Evolutionary conservation across 2,888 invertebrate species (phyloP), one percentile per base, ranked within the genome.

Genomic region (Aelia acuminata): DNA sequence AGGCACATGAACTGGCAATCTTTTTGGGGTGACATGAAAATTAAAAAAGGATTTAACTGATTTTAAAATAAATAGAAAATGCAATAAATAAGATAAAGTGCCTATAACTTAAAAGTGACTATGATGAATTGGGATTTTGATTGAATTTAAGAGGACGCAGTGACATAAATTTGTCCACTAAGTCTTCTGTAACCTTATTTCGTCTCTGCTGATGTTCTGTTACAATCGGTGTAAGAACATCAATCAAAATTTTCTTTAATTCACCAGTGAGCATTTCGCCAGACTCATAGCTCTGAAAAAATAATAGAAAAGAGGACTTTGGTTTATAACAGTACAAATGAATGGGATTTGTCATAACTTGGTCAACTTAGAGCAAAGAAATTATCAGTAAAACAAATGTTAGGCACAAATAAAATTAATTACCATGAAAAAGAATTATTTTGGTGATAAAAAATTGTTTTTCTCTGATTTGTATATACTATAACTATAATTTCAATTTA

Each of bases 221-320:
- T 0, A 99, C 94, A 89, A 98, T 94, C 3, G 96, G 96, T 53
- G 96, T 96, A 39, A 97, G 91, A 53, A 95, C 93, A 75, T 96
- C 96, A 90, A 99, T 97, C 10, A 99, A 94, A 90, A 97, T 94
- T 92, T 97, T 97, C 92, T 99, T 99, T 89, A 99, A 93, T 92
- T 98, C 97, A 0, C 99, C 99, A 0, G 99, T 99, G 53, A 99
- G 93, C 93, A 99, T 93, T 91, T 95, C 95, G 3, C 99, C 99
- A 90, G 95, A 96, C 85, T 96, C 94, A 92, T 98, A 98, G 89
- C 95, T 95, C 94, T 97, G 91, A 92, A 87, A 89, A 88, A 89
- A 84, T 88, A 85, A 88, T 84, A 63, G 70, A 1, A 50, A 39
- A 70, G 10, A 2, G 18, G 31, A 70, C 35, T 70, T 18, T 63